These are phyloP conservation scores for Protobothrops flavoviridis DNA, from an alignment of 2,113 vertebrate species.

Conservation along the genomic window DNA sequence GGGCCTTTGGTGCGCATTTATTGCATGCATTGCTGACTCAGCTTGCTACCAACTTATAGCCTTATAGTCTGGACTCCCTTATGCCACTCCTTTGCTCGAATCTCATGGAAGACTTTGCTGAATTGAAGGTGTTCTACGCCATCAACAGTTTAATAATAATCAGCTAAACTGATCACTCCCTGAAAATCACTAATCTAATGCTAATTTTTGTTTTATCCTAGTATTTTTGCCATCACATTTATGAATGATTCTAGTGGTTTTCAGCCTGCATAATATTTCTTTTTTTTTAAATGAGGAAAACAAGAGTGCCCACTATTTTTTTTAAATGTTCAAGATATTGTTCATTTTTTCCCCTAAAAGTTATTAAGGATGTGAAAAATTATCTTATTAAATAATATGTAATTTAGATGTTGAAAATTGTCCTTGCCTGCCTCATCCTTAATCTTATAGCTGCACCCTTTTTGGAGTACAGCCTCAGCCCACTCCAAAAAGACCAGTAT, in stretches of 20 bases:
- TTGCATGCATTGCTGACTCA: background rate
- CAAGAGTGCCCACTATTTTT: background rate
- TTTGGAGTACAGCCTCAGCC: background rate
- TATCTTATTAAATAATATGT: no score
- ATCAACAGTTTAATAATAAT: background rate
- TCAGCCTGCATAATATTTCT: background rate
- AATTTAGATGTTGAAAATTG: background rate
- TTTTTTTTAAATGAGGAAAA: background rate
- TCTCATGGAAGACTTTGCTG: background rate
- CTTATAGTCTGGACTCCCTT: background rate
- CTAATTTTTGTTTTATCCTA: background rate
- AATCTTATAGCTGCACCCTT: background rate
- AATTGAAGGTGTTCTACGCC: background rate
- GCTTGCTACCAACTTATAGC: background rate
- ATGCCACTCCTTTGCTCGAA: background rate
- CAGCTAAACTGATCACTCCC: background rate
- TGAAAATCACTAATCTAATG: background rate
- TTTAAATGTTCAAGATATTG: background rate
- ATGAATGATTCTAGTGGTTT: background rate
- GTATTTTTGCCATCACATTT: background rate
- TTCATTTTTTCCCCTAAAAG: background rate
- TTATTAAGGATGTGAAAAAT: background rate
- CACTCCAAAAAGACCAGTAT: background rate
- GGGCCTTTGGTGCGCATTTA: background rate
- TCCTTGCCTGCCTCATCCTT: background rate